These are phyloP conservation scores for Nebria brevicollis DNA, from an alignment of 2,888 invertebrate genomes.

Conservation along the genomic window DNA sequence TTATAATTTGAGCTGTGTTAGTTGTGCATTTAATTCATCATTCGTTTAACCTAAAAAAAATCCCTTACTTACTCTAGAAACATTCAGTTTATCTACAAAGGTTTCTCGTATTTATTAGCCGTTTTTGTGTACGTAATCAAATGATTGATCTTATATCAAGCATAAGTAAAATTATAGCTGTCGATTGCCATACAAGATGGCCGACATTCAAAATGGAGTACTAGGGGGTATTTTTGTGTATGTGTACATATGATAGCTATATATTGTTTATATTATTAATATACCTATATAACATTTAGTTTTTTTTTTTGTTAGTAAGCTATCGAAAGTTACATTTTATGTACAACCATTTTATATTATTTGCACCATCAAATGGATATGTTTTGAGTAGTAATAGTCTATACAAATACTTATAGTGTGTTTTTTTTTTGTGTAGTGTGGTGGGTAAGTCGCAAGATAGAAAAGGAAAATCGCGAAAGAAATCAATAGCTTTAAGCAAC, in stretches of 20 bases:
- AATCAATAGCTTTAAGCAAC: neutral
- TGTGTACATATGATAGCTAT: constrained; percentile 19
- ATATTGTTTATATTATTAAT: constrained; percentile 10
- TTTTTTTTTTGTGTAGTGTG: constrained; percentile 22
- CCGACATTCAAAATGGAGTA: neutral
- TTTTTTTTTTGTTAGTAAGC: constrained; percentile 27
- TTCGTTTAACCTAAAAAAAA: constrained; percentile 16
- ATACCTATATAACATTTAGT: constrained; percentile 44
- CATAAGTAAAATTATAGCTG: neutral
- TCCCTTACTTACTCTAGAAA: constrained; percentile 10
- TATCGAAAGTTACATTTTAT: constrained; percentile 19
- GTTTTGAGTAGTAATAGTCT: constrained; percentile 58
- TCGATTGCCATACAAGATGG: neutral
- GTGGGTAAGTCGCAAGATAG: constrained; percentile 21
- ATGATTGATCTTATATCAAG: constrained; percentile 3
- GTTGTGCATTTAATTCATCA: neutral
- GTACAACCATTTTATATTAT: constrained; percentile 51
- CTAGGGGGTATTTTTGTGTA: constrained; percentile 19
- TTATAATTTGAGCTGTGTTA: neutral
- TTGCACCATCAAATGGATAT: constrained; percentile 63
- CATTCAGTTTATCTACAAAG: constrained; percentile 18
- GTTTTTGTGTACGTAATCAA: neutral
- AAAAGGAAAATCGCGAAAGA: constrained; percentile 5
- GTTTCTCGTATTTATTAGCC: constrained; percentile 1
- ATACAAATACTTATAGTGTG: constrained; percentile 31